A percentile compares a stretch with the other conserved stretches of the same genome.
Evolutionary conservation across 1,140 invertebrate species (phyloP).

Genomic region (Magallana angulata): DNA sequence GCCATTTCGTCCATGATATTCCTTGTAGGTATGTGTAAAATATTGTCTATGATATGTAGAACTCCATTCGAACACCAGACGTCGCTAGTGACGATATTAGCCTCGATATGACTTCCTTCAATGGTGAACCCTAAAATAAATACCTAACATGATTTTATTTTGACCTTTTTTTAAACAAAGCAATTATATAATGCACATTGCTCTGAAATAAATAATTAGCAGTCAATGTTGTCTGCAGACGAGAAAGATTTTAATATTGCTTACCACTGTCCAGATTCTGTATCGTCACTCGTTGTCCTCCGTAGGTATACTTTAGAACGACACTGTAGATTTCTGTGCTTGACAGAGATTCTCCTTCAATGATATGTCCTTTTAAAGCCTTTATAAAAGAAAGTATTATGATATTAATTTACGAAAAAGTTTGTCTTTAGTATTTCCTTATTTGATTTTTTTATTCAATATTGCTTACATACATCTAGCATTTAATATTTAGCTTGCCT

Average conservation of each 20-base stretch:
- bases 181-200: too few relatives aligned
- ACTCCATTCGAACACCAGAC: conserved; percentile 76
- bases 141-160: too few relatives aligned
- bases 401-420: too few relatives aligned
- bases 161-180: too few relatives aligned
- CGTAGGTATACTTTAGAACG: conserved; percentile 34
- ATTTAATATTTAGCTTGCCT: too few relatives aligned
- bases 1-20: conserved; percentile 80
- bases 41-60: conserved; percentile 71
- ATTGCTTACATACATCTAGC: too few relatives aligned
- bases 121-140: conserved; percentile 65
- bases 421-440: too few relatives aligned
- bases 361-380: conserved; percentile 43
- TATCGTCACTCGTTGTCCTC: conserved; percentile 24
- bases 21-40: conserved; percentile 77
- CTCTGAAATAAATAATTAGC: too few relatives aligned
- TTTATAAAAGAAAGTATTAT: background rate
- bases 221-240: too few relatives aligned
- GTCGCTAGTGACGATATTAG: conserved; percentile 66
- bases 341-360: conserved; percentile 17
- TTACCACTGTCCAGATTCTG: background rate
- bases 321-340: background rate
- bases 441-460: too few relatives aligned
- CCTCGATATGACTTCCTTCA: conserved; percentile 68
- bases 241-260: background rate